Conservation (phyloP, 1,140 invertebrate genomes). For the Drosophila albomicans region DNA sequence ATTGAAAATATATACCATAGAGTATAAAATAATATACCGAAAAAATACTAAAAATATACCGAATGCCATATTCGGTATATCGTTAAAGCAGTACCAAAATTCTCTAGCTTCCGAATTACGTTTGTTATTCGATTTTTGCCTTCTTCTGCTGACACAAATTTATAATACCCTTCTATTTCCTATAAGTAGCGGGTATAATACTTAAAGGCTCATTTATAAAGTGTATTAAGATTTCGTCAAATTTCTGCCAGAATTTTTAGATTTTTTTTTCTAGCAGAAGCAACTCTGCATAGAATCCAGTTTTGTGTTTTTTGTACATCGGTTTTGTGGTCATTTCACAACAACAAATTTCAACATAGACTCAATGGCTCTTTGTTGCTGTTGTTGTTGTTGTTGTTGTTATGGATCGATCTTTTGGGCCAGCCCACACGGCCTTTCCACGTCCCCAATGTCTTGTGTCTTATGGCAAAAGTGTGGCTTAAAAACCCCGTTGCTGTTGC, state of each 20-base stretch:
- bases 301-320: background rate
- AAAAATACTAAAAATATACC: no score
- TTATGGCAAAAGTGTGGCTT: conserved; percentile 49
- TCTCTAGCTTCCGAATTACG: no score
- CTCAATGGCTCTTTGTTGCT: conserved; percentile 23
- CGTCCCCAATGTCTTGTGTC: conserved; percentile 23
- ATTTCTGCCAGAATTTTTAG: background rate
- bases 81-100: no score
- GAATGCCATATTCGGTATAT: no score
- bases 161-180: no score
- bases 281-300: conserved; percentile 15
- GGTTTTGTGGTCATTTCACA: conserved; percentile 34
- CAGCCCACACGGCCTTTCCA: conserved; percentile 47
- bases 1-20: no score
- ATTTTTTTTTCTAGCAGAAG: conserved; percentile 3
- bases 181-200: no score
- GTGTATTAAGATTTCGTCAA: background rate
- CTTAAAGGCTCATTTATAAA: background rate
- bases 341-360: conserved; percentile 31
- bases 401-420: conserved; percentile 40
- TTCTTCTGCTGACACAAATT: no score
- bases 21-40: no score
- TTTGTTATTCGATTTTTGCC: no score
- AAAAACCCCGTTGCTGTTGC: conserved; percentile 13
- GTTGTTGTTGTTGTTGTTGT: conserved; percentile 19